Evolutionary conservation across 2,113 vertebrate species (phyloP).

Genomic region (Serilophus lunatus): DNA sequence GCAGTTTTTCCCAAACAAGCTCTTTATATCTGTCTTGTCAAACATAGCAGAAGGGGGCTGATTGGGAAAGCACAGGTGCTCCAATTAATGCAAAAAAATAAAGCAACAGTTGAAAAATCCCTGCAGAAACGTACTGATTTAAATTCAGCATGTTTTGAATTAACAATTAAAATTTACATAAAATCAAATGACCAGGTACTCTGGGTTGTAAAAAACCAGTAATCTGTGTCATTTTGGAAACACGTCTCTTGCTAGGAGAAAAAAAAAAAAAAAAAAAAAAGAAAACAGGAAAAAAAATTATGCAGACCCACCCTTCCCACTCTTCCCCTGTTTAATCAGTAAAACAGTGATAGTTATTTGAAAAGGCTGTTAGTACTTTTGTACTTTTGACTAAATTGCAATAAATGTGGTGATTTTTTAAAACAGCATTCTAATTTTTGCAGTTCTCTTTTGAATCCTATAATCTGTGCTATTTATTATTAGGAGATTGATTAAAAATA

Average conservation of each 20-base stretch:
- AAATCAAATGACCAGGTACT: neutral
- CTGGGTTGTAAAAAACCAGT: neutral
- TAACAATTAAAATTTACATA: neutral
- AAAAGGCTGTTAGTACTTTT: neutral
- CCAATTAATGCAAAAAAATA: no score
- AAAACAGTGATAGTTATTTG: neutral
- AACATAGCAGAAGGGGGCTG: no score
- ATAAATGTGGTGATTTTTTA: neutral
- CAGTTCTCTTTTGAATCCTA: neutral
- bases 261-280: neutral
- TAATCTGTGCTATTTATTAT: neutral
- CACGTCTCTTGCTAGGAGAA: accelerated
- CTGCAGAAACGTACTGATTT: neutral
- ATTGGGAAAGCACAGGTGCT: neutral
- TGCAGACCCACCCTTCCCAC: accelerated
- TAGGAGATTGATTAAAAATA: neutral
- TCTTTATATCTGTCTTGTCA: neutral
- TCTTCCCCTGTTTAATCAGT: neutral
- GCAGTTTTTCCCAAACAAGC: neutral
- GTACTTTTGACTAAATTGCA: neutral
- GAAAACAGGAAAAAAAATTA: neutral
- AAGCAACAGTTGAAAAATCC: neutral
- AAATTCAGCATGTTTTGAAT: neutral
- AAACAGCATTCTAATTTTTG: neutral
- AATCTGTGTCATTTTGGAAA: neutral